A percentile compares a stretch with the other conserved stretches of the same genome.
phyloP scores from a whole-genome alignment of 2,113 vertebrate genomes.

The Capreolus pygargus region DNA sequence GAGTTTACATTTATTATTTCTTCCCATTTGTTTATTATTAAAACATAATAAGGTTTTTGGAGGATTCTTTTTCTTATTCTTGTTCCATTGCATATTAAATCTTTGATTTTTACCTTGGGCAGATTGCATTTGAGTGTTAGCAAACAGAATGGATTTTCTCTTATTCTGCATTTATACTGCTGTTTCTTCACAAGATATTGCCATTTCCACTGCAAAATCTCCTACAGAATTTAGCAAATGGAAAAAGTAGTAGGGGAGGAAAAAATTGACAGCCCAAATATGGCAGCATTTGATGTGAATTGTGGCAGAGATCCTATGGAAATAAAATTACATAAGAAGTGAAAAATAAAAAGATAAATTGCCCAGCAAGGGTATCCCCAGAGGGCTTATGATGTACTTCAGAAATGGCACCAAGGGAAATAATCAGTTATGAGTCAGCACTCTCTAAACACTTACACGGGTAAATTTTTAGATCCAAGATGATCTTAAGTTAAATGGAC shows the following conservation, averaged over 20 bases:
- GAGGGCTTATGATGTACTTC: neutral
- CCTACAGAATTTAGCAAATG: neutral
- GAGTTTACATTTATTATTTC: constrained; percentile 29
- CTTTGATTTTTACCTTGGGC: constrained; percentile 22
- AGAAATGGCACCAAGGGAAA: neutral
- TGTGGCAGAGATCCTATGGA: neutral
- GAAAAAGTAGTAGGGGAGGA: neutral
- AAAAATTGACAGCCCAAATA: neutral
- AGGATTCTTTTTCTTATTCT: constrained; percentile 54
- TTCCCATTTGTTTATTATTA: constrained; percentile 30
- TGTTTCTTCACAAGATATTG: constrained; percentile 46
- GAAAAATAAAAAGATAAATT: constrained; percentile 8
- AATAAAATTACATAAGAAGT: neutral
- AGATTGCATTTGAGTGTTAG: constrained; percentile 59
- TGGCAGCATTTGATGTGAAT: neutral
- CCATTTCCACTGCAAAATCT: neutral
- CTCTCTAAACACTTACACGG: neutral
- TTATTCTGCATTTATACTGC: constrained; percentile 42
- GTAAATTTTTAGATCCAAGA: neutral
- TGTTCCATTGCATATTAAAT: constrained; percentile 54
- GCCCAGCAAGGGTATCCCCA: neutral
- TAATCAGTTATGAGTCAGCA: neutral
- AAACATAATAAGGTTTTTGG: constrained; percentile 8
- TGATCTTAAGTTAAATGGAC: neutral
- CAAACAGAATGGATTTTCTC: constrained; percentile 58